Evolutionary conservation across 1,140 invertebrate genomes (phyloP).

Genomic region (Pristionchus pacificus): DNA sequence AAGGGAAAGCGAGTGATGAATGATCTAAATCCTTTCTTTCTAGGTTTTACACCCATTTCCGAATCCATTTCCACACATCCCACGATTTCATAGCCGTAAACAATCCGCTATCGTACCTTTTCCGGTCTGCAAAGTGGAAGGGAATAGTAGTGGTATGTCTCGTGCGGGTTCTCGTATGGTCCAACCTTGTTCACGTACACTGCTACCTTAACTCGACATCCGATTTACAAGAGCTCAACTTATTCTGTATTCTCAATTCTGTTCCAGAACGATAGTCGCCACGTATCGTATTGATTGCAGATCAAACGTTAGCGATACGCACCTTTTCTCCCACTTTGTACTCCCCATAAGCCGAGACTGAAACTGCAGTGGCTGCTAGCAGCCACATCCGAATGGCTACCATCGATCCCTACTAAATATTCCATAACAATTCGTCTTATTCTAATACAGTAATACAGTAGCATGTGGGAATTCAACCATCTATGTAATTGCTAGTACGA

Average conservation of each 20-base stretch:
- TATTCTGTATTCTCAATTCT: no score
- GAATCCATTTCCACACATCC: background rate
- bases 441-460: no score
- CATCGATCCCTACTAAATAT: no score
- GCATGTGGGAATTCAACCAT: no score
- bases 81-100: background rate
- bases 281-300: background rate
- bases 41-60: background rate
- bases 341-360: background rate
- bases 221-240: no score
- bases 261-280: no score
- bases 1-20: constrained; percentile 13
- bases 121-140: constrained; percentile 18
- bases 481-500: no score
- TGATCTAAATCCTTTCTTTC: constrained; percentile 5
- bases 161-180: constrained; percentile 14
- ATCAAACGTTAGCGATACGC: background rate
- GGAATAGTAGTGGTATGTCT: constrained; percentile 19
- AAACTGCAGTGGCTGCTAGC: no score
- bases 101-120: background rate
- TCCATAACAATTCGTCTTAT: no score
- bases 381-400: no score
- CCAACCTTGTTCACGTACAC: constrained; percentile 22
- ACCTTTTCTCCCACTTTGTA: background rate
- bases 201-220: constrained; percentile 2